These are phyloP conservation scores for Pelecanus crispus DNA, from an alignment of 2,113 vertebrate species.

Conservation along the genomic window DNA sequence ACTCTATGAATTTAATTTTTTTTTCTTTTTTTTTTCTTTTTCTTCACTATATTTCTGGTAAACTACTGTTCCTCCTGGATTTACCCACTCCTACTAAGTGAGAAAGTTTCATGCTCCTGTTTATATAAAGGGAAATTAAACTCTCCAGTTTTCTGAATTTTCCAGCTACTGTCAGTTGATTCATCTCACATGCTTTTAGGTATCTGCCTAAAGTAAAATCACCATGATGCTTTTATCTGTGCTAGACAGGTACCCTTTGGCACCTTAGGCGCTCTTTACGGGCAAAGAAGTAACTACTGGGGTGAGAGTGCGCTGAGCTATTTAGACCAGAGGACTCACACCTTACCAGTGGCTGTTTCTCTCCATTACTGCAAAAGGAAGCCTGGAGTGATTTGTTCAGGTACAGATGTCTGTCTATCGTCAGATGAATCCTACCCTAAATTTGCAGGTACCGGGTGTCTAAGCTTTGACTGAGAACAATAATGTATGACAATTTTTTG, in stretches of 20 bases:
- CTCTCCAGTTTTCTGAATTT: background rate
- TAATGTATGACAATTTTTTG: background rate
- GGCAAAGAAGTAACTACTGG: background rate
- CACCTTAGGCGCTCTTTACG: background rate
- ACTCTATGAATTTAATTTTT: background rate
- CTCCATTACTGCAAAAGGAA: background rate
- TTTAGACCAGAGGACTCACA: rapidly evolving
- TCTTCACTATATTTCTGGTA: background rate
- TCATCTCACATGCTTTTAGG: background rate
- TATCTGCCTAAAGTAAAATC: background rate
- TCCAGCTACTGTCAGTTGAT: background rate
- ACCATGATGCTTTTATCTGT: background rate
- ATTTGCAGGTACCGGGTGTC: background rate
- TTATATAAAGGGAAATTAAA: background rate
- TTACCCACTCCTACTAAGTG: background rate
- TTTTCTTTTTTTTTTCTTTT: background rate
- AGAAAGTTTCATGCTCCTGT: background rate
- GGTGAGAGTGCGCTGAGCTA: background rate
- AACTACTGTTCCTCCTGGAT: background rate
- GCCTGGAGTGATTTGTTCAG: background rate
- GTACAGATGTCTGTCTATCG: background rate
- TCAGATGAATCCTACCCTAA: background rate
- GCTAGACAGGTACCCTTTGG: background rate
- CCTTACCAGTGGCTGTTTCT: background rate
- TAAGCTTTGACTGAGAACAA: background rate